Conservation (phyloP, 1,140 invertebrate species). For the Megalonaias nervosa region DNA sequence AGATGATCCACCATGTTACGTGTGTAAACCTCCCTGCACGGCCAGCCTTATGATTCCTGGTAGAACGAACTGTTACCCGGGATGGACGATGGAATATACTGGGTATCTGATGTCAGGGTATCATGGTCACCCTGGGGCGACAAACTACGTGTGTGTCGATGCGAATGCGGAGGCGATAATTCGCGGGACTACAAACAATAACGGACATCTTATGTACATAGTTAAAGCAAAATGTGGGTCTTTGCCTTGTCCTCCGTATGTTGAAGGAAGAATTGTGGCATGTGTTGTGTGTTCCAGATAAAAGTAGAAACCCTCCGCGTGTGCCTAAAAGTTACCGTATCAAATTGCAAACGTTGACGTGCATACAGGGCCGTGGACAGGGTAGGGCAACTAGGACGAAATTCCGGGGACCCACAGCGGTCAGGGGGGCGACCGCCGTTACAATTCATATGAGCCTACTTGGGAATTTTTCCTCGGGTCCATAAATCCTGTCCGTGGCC, state of each 20-base stretch:
- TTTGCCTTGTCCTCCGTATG: conserved; percentile 45
- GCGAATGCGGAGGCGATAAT: conserved; percentile 13
- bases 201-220: conserved; percentile 44
- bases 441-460: too few species aligned
- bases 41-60: conserved; percentile 37
- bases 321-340: too few species aligned
- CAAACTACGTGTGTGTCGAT: conserved; percentile 47
- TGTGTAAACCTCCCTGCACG: conserved; percentile 23
- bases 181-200: conserved; percentile 10
- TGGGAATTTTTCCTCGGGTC: too few species aligned
- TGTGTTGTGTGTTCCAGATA: conserved; percentile 54
- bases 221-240: conserved; percentile 33
- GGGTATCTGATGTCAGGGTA: conserved; percentile 41
- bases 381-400: too few species aligned
- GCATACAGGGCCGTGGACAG: too few species aligned
- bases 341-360: too few species aligned
- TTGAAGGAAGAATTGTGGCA: conserved; percentile 29
- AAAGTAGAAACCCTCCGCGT: not conserved
- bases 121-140: conserved; percentile 6
- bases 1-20: conserved; percentile 32
- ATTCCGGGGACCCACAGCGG: too few species aligned
- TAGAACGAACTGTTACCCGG: conserved; percentile 23
- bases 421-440: too few species aligned
- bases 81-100: conserved; percentile 37
- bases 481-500: too few species aligned